phyloP scores from a whole-genome alignment of 2,888 invertebrate species.

The Leptopilina myrica region DNA sequence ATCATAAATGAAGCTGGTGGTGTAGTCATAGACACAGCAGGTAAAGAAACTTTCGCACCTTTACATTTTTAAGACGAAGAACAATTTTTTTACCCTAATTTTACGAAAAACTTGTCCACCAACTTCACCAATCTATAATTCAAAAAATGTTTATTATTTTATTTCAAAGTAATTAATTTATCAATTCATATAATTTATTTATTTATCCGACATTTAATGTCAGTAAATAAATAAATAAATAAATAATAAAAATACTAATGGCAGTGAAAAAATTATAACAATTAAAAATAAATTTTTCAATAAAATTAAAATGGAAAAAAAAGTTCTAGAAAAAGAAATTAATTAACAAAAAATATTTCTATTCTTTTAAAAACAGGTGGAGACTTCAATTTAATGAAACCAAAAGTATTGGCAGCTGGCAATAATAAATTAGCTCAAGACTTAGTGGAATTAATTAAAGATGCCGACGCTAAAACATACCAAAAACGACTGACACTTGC shows the following conservation, averaged over 20 bases:
- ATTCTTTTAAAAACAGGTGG: conserved; percentile 66
- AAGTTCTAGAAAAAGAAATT: neutral
- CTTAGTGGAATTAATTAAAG: conserved; percentile 77
- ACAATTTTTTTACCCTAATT: too few species aligned
- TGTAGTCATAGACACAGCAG: conserved; percentile 82
- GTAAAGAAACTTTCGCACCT: conserved; percentile 66
- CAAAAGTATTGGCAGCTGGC: conserved; percentile 79
- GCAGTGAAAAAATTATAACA: neutral
- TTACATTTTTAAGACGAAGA: too few species aligned
- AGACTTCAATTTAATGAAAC: conserved; percentile 80
- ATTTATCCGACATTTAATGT: too few species aligned
- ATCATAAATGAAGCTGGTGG: conserved; percentile 89
- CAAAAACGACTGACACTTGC: conserved; percentile 53
- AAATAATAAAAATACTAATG: neutral
- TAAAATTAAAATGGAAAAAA: neutral
- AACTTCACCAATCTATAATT: too few species aligned
- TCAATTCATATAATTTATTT: too few species aligned
- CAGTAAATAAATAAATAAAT: too few species aligned
- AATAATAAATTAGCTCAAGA: conserved; percentile 78
- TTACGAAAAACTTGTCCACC: too few species aligned
- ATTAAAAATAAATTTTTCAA: neutral
- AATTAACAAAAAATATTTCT: conserved; percentile 5
- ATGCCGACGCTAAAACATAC: conserved; percentile 75
- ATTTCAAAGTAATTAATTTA: too few species aligned
- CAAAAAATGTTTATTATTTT: too few species aligned